Percentiles rank a stretch among this genome's conserved stretches.
These are phyloP conservation scores for Caenorhabditis macrosperma DNA, from an alignment of 2,888 invertebrate species.

Conservation along the genomic window DNA sequence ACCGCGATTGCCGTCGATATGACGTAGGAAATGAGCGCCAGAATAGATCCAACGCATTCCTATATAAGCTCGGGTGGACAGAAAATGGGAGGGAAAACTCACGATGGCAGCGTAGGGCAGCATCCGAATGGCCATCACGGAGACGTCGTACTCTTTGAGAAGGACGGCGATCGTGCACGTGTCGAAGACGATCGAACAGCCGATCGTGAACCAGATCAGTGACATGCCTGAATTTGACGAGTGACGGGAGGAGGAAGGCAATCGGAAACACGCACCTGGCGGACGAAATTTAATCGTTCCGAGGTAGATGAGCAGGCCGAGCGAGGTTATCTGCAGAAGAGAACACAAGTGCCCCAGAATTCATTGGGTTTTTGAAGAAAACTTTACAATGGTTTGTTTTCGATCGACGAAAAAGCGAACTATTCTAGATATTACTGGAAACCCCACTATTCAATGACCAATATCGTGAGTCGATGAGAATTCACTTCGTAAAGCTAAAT, in stretches of 20 bases:
- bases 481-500: no score
- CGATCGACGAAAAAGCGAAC: no score
- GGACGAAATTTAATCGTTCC: slow-evolving; percentile 49
- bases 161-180: slow-evolving; percentile 45
- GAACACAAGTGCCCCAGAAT: no score
- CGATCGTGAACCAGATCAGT: slow-evolving; percentile 55
- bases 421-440: no score
- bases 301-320: slow-evolving; percentile 40
- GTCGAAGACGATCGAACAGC: slow-evolving; percentile 46
- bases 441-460: no score
- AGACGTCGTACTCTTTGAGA: slow-evolving; percentile 51
- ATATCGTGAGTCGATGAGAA: no score
- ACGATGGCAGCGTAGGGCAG: slow-evolving; percentile 54
- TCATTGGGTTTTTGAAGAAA: not conserved
- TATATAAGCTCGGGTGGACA: not conserved
- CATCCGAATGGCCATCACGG: slow-evolving; percentile 49
- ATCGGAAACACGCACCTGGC: slow-evolving; percentile 34
- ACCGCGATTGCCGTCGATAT: slow-evolving; percentile 40
- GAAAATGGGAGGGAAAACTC: not conserved
- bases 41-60: slow-evolving; percentile 51
- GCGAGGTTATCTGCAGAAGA: slow-evolving; percentile 23
- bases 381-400: no score
- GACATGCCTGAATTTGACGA: slow-evolving; percentile 40
- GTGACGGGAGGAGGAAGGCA: not conserved
- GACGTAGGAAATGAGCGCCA: slow-evolving; percentile 36